Evolutionary conservation across 2,888 invertebrate genomes (phyloP), one percentile per base, ranked within the genome.

Genomic region (Invenusta paracnida): DNA sequence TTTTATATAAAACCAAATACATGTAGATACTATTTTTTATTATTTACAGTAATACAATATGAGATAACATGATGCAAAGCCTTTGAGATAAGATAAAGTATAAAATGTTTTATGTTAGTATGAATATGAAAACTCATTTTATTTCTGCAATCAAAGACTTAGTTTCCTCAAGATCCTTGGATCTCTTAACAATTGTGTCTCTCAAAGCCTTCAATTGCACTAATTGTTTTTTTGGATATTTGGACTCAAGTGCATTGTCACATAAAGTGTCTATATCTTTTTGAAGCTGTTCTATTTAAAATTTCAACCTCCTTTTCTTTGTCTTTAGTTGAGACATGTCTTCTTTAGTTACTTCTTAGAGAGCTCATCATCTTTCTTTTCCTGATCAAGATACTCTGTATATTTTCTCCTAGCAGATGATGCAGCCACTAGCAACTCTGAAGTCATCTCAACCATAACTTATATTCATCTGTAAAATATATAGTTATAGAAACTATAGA

Each of bases 221-320:
- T 73, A 73, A 73, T 73, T 73, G 73, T 5, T 73, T 25, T 73
- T 73, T 73, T n/a, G 73, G 73, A 73, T 73, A 2, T 73, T 73
- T 73, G 2, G 25, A 73, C 73, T 73, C 73, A 73, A 73, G 73
- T n/a, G 73, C 73, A 73, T 73, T 73, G 73, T 73, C 73, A 73
- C 11, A 73, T 73, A 73, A 73, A 73, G 11, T 23, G 73, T 73
- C 73, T 73, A 73, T 73, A 2, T 73, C 17, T 73, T 73, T 73
- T 73, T 73, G 73, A 73, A 73, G 25, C 2, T 73, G 73, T 73
- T 73, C 73, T 23, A 73, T 73, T 73, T 73, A 2, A 73, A 73
- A 5, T 13, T 73, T 73, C 27, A 73, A 73, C 27, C 73, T 73
- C 73, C 27, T 73, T 73, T 73, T 73, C 73, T 73, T 73, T 73